Conservation (phyloP, 2,888 invertebrate genomes). For the Adelphocoris suturalis region DNA sequence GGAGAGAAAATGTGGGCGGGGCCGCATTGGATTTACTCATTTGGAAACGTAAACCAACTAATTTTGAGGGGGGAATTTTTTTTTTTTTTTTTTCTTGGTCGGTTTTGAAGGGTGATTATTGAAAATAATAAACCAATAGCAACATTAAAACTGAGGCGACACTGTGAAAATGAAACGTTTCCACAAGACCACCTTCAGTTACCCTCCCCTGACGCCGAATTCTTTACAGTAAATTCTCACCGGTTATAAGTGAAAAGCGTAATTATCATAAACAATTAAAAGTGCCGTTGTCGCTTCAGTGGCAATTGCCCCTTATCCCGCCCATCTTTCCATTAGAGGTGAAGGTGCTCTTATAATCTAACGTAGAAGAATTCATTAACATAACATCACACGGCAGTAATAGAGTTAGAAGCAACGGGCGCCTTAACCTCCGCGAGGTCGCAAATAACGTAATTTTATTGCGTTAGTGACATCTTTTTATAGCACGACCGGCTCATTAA, state of each 20-base stretch:
- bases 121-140: no score
- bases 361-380: constrained; percentile 56
- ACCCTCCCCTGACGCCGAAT: no score
- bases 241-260: background rate
- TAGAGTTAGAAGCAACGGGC: constrained; percentile 25
- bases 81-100: no score
- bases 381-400: constrained; percentile 46
- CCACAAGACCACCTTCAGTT: no score
- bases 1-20: no score
- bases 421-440: background rate
- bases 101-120: no score
- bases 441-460: constrained; percentile 59
- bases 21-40: no score
- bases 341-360: constrained; percentile 28
- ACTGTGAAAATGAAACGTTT: no score
- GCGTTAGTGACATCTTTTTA: constrained; percentile 57
- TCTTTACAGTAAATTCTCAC: background rate
- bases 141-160: no score
- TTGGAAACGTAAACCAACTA: no score
- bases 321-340: constrained; percentile 52
- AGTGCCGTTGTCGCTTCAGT: constrained; percentile 53
- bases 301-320: constrained; percentile 32
- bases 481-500: constrained; percentile 41
- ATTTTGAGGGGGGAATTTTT: no score
- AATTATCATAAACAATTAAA: constrained; percentile 56